Evolutionary conservation across 2,888 invertebrate species (phyloP).

Genomic region (Drosophila gaucha): DNA sequence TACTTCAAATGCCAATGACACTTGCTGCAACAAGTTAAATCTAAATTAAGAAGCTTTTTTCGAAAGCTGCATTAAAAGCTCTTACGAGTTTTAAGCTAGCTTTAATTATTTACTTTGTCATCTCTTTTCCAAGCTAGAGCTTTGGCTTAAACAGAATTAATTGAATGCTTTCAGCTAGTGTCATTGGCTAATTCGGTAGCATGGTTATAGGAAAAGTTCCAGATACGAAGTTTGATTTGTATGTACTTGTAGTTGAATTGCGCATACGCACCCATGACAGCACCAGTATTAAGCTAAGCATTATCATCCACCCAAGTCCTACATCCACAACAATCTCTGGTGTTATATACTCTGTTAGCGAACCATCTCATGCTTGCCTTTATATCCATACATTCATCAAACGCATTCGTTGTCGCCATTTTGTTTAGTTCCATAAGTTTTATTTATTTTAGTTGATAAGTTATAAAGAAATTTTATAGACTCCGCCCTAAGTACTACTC

Average conservation of each 20-base stretch:
- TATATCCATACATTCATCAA: constrained; percentile 16
- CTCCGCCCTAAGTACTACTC: constrained; percentile 49
- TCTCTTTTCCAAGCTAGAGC: background rate
- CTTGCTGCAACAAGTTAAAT: constrained; percentile 14
- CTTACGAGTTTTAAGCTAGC: background rate
- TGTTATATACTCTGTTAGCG: constrained; percentile 40
- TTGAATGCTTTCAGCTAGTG: constrained; percentile 12
- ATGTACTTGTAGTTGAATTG: constrained; percentile 59
- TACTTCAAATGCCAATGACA: constrained; percentile 45
- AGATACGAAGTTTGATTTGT: constrained; percentile 32
- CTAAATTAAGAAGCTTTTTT: background rate
- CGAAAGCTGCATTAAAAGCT: background rate
- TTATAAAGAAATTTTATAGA: constrained; percentile 31
- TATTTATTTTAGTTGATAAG: constrained; percentile 72
- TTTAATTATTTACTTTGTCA: background rate
- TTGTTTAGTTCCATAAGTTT: constrained; percentile 63
- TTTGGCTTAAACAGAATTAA: no score
- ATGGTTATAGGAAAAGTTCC: constrained; percentile 34
- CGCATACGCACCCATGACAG: constrained; percentile 74
- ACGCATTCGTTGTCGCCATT: constrained; percentile 63
- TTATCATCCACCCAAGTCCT: constrained; percentile 30
- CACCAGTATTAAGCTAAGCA: constrained; percentile 79
- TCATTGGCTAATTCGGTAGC: constrained; percentile 24
- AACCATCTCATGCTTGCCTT: constrained; percentile 44
- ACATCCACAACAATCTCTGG: constrained; percentile 31